Percentiles rank a stretch among this genome's conserved stretches.
phyloP scores from a whole-genome alignment of 2,888 invertebrate species.

The Pediacus dermestoides region DNA sequence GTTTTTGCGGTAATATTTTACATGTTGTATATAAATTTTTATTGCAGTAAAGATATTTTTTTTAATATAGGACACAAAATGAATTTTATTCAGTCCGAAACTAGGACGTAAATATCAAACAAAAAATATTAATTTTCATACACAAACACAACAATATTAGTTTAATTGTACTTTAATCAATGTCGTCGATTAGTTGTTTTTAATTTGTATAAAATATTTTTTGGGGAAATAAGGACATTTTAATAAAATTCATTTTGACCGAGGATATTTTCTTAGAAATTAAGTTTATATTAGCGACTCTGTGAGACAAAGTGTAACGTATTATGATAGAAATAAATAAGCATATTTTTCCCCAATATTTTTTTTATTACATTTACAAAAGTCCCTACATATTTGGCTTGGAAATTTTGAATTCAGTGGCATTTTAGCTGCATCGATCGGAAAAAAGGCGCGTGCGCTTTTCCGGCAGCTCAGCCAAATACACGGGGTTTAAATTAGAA shows the following conservation, averaged over 20 bases:
- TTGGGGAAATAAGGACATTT: slow-evolving; percentile 15
- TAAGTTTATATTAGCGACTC: slow-evolving; percentile 14
- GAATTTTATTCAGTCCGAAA: no score
- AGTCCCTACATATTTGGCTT: slow-evolving; percentile 11
- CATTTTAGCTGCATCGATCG: slow-evolving; percentile 32
- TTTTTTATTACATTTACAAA: slow-evolving; percentile 8
- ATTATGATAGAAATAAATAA: slow-evolving; percentile 18
- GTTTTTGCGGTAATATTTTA: slow-evolving; percentile 47
- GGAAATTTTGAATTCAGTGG: slow-evolving; percentile 8
- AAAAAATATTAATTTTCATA: no score
- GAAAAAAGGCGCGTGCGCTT: slow-evolving; percentile 26
- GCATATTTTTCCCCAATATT: slow-evolving; percentile 17
- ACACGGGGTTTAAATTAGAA: no score
- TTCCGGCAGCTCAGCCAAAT: no score
- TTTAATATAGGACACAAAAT: slow-evolving; percentile 22
- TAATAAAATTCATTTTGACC: slow-evolving; percentile 12
- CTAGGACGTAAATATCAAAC: no score
- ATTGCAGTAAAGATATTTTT: slow-evolving; percentile 19
- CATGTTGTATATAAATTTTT: slow-evolving; percentile 29
- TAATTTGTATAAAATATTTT: slow-evolving; percentile 11
- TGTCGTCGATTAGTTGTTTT: no score
- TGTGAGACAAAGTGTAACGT: slow-evolving; percentile 12
- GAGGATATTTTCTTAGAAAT: slow-evolving; percentile 17
- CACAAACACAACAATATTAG: no score
- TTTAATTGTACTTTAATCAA: no score